These are phyloP conservation scores for Cladorhizidae sp. DNA, from an alignment of 37 sponge, comb jelly and placozoan genomes.

Conservation along the genomic window DNA sequence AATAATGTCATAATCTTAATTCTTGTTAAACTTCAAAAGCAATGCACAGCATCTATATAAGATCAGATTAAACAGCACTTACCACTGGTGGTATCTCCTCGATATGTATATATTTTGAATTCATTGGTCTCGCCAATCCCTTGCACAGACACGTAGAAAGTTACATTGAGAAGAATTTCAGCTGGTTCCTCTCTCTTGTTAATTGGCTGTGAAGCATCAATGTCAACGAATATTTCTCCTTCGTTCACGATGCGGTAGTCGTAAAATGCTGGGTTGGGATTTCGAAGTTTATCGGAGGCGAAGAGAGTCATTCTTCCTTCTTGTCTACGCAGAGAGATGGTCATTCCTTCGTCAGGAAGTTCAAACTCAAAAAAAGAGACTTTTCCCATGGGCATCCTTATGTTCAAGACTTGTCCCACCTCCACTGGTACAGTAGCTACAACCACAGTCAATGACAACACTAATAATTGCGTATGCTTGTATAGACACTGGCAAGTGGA, in stretches of 20 bases:
- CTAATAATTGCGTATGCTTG: too few relatives aligned
- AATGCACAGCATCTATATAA: too few relatives aligned
- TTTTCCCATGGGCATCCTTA: not conserved
- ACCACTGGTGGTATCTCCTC: conserved; percentile 13
- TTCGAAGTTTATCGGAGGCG: conserved; percentile 23
- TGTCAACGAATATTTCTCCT: conserved; percentile 8
- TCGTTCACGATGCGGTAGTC: conserved; percentile 23
- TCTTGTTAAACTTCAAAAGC: too few relatives aligned
- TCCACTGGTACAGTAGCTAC: conserved; percentile 14
- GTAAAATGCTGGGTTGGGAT: conserved; percentile 49
- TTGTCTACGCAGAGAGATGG: conserved; percentile 22
- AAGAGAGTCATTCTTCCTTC: conserved; percentile 16
- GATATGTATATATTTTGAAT: conserved; percentile 9
- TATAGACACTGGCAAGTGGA: too few relatives aligned
- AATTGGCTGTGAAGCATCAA: not conserved
- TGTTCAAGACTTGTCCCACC: not conserved
- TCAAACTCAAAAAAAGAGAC: conserved; percentile 28
- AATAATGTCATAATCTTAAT: too few relatives aligned
- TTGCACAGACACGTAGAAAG: conserved; percentile 28
- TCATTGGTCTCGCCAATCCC: conserved; percentile 8
- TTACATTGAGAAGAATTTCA: not conserved
- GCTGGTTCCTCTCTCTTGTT: not conserved
- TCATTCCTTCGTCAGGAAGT: conserved; percentile 34
- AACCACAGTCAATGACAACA: not conserved
- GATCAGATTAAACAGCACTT: too few relatives aligned